A percentile compares a stretch with the other conserved stretches of the same genome.
Evolutionary conservation across 1,140 invertebrate species (phyloP).

Genomic region (Philopotamus ludificatus): DNA sequence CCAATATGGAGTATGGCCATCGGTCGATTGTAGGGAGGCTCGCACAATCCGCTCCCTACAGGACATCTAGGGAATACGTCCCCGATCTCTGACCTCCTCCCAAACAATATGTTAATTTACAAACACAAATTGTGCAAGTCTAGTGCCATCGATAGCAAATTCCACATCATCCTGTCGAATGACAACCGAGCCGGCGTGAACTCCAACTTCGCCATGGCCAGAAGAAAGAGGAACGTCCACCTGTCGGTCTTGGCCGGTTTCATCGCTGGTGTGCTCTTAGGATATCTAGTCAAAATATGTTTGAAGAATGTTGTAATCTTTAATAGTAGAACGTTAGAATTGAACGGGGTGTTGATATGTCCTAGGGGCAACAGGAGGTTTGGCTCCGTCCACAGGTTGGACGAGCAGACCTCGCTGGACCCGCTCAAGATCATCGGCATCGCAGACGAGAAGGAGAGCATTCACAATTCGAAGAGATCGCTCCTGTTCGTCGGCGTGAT

Average conservation of each 20-base stretch:
- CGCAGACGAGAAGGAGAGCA: slow-evolving; percentile 49
- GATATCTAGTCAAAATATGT: slow-evolving; percentile 31
- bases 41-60: too few relatives aligned
- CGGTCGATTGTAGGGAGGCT: too few relatives aligned
- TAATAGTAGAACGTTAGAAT: neutral
- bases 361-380: slow-evolving; percentile 20
- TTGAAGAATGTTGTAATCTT: slow-evolving; percentile 8
- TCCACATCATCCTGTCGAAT: slow-evolving; percentile 22
- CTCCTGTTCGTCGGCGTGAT: slow-evolving; percentile 91
- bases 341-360: slow-evolving; percentile 16
- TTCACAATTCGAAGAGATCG: slow-evolving; percentile 59
- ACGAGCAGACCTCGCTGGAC: slow-evolving; percentile 37
- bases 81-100: neutral
- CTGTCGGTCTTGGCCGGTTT: slow-evolving; percentile 44
- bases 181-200: slow-evolving; percentile 24
- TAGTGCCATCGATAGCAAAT: slow-evolving; percentile 14
- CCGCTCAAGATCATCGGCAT: slow-evolving; percentile 56
- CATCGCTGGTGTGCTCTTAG: slow-evolving; percentile 43
- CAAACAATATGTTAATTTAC: slow-evolving; percentile 31
- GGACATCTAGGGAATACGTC: too few relatives aligned
- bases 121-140: slow-evolving; percentile 21
- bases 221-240: slow-evolving; percentile 45
- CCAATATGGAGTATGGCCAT: too few relatives aligned
- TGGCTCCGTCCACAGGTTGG: neutral
- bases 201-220: slow-evolving; percentile 39